phyloP scores from a whole-genome alignment of 2,888 invertebrate genomes.

The Mesochorus sp. region DNA sequence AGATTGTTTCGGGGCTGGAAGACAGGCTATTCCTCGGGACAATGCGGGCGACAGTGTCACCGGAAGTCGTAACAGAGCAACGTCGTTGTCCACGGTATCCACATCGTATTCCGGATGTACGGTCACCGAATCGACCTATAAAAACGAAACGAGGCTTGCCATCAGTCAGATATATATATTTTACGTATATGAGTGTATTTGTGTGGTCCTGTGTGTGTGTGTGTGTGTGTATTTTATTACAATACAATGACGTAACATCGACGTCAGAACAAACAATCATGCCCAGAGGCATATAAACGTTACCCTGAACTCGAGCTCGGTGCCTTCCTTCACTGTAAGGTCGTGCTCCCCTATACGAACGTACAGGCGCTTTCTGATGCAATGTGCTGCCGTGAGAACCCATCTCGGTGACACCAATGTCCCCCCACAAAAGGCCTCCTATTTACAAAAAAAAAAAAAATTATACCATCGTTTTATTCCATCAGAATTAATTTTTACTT shows the following conservation, averaged over 20 bases:
- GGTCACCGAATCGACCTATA: slow-evolving; percentile 86
- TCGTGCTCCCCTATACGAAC: slow-evolving; percentile 95
- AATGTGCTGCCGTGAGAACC: slow-evolving; percentile 95
- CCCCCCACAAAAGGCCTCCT: slow-evolving; percentile 96
- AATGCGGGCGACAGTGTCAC: slow-evolving; percentile 75
- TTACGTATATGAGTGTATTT: too few species aligned
- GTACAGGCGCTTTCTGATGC: slow-evolving; percentile 89
- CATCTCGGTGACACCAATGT: slow-evolving; percentile 91
- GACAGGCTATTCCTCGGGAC: slow-evolving; percentile 88
- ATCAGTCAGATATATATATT: not conserved
- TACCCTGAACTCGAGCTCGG: slow-evolving; percentile 90
- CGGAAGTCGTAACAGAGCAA: slow-evolving; percentile 90
- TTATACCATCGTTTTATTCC: too few species aligned
- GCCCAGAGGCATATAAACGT: not conserved
- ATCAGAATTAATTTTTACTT: too few species aligned
- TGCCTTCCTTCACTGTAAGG: slow-evolving; percentile 88
- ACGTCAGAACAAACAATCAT: slow-evolving; percentile 2
- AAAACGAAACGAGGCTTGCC: not conserved
- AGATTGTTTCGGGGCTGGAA: slow-evolving; percentile 88
- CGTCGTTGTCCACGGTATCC: slow-evolving; percentile 95
- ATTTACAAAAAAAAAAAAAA: slow-evolving; percentile 61
- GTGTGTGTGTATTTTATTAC: too few species aligned
- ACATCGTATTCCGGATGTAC: slow-evolving; percentile 94
- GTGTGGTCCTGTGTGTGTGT: too few species aligned
- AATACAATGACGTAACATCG: not conserved